Evolutionary conservation across 2,113 vertebrate species (phyloP), one percentile per base, ranked within the genome.

Genomic region (Corythoichthys intestinalis): DNA sequence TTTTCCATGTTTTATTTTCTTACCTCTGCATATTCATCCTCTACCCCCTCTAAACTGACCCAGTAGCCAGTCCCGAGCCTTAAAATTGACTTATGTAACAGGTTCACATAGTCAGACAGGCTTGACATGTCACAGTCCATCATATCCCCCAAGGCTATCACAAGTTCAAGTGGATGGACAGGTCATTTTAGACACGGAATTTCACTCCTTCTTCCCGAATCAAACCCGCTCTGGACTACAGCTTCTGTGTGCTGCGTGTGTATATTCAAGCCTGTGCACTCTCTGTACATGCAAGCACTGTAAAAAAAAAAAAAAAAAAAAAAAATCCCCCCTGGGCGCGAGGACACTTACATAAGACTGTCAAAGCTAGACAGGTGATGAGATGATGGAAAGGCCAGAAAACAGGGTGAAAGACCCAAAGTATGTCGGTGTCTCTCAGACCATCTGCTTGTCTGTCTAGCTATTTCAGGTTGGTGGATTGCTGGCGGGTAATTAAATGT

Each of bases 401-500:
- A 75, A 70, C 62, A 68, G 72, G 65, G 78, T 78, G 75, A 80
- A 73, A 81, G 81, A 76, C 67, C 66, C 34, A 65, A 66, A 41
- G 52, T 58, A 68, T 67, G 47, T 58, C 37, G 66, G 49, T 52
- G 49, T 70, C 3, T 58, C 20, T 67, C 17, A 61, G 73, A 67
- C 48, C 13, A 20, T 70, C 46, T 73, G 73, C n/a, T 61, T 39
- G 71, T 64, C 74, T 78, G 67, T 72, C 79, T 74, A 76, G 50
- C n/a, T 67, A 70, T 70, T 61, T 70, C 61, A 53, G 69, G 72
- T 69, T 62, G 77, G 72, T 77, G 72, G 67, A 62, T 76, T 81
- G 78, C 78, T 78, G 69, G 70, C 71, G 85, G 83, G 78, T 85
- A 80, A 86, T 86, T 83, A 82, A 90, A 83, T 85, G 79, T 86